Percentiles rank a stretch among this genome's conserved stretches.
Conservation (phyloP, 2,113 vertebrate genomes). For the Uria aalge region DNA sequence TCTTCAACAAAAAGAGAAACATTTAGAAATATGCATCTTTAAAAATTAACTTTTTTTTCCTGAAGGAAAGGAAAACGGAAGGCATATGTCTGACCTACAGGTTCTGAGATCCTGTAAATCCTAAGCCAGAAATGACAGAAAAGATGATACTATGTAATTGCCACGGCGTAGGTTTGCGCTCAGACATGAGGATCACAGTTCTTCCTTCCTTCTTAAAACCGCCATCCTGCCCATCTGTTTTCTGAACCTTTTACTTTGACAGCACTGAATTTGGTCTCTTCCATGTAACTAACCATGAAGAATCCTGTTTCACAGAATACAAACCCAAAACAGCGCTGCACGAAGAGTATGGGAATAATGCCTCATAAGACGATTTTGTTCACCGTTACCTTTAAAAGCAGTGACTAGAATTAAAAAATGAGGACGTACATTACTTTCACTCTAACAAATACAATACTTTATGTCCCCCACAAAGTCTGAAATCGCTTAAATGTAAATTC, state of each 20-base stretch:
- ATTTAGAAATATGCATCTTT: neutral
- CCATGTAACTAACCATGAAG: neutral
- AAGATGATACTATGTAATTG: slow-evolving; percentile 2
- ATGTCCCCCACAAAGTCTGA: neutral
- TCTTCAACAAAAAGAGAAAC: neutral
- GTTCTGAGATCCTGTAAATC: neutral
- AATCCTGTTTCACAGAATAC: neutral
- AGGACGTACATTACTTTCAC: neutral
- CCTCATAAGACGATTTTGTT: neutral
- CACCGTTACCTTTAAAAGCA: neutral
- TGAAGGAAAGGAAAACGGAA: neutral
- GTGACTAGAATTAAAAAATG: neutral
- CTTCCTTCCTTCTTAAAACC: slow-evolving; percentile 18
- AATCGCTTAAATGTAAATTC: neutral
- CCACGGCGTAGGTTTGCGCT: neutral
- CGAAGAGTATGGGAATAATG: neutral
- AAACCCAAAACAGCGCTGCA: neutral
- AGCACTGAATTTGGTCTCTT: slow-evolving; percentile 4
- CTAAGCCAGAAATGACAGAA: neutral
- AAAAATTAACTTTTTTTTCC: neutral
- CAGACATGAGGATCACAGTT: slow-evolving; percentile 9
- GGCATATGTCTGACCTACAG: neutral
- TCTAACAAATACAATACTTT: neutral
- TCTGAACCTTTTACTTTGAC: neutral
- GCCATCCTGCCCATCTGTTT: slow-evolving; percentile 33